phyloP scores from a whole-genome alignment of 2,888 invertebrate genomes.

The Agrilus biguttatus region DNA sequence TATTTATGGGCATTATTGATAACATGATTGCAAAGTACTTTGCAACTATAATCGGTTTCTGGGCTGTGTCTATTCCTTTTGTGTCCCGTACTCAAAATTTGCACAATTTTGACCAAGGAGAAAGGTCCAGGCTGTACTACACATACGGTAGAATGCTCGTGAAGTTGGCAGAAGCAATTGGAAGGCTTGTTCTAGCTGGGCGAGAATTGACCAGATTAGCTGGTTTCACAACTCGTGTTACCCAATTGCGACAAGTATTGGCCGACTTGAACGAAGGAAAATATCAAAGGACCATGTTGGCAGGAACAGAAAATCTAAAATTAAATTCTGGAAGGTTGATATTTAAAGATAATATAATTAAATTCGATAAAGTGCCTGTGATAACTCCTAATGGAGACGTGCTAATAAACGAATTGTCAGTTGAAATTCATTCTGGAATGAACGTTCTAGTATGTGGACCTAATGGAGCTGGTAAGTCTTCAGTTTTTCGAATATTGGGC shows the following conservation, averaged over 20 bases:
- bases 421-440: constrained; percentile 80
- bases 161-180: constrained; percentile 94
- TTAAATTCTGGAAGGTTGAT: constrained; percentile 70
- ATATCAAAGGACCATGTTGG: constrained; percentile 52
- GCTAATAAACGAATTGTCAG: constrained; percentile 72
- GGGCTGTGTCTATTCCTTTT: constrained; percentile 90
- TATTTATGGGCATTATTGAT: constrained; percentile 87
- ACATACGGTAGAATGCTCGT: constrained; percentile 93
- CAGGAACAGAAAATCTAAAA: constrained; percentile 25
- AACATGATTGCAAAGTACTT: constrained; percentile 94
- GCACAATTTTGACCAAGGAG: constrained; percentile 50
- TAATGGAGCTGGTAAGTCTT: constrained; percentile 97
- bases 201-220: constrained; percentile 87
- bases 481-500: constrained; percentile 88
- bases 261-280: constrained; percentile 68
- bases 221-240: constrained; percentile 87
- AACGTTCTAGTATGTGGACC: constrained; percentile 98
- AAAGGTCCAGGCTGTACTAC: constrained; percentile 78
- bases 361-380: constrained; percentile 85
- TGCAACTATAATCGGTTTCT: constrained; percentile 93
- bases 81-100: constrained; percentile 60
- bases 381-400: constrained; percentile 97
- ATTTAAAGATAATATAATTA: constrained; percentile 77
- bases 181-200: constrained; percentile 86
- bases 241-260: constrained; percentile 73